Evolutionary conservation across 2,797 vertebrate species (phyloP), one percentile per base, ranked within the genome.

Genomic region (Luscinia megarhynchos): DNA sequence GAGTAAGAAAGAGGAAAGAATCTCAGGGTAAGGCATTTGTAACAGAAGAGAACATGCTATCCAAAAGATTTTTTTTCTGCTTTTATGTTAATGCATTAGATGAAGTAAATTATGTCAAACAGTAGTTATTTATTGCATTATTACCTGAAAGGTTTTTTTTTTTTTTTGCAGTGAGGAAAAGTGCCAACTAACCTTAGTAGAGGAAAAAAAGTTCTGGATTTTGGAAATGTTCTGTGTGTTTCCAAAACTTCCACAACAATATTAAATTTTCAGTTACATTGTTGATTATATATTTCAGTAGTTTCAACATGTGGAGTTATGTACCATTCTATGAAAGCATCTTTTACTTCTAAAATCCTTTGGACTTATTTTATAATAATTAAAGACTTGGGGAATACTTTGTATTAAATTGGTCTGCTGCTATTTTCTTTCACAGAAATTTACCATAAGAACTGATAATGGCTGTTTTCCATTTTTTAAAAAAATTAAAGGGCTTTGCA

Each of bases 381-480:
- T 83, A 76, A 26, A 61, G 83, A 89, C 63, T 92, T 96, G 34
- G 30, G 63, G 26, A 94, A 87, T 96, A 92, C 67, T 94, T 95
- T 88, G 34, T 86, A 61, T 95, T 90, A 84, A 96, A 85, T 91
- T 95, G 41, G 30, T 95, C 68, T 90, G 53, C 46, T 96, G 89
- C 78, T 57, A 70, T 96, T 97, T 95, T 85, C 79, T 84, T 91
- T 43, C 34, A 87, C 51, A 70, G 30, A 92, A 90, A 88, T 96
- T 90, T 97, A 41, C 73, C 73, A 29, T 94, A 90, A 66, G 70
- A 96, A 92, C 32, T 87, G 53, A 70, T 92, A 95, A 96, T 95
- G 54, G 10, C 32, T 84, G 78, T 92, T 95, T 64, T 64, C 21
- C 21, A 54, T 54, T 53, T 53, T 53, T 53, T 5, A 9, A 40